Conservation (phyloP, 2,888 invertebrate species). For the Heterodera filipjevi region DNA sequence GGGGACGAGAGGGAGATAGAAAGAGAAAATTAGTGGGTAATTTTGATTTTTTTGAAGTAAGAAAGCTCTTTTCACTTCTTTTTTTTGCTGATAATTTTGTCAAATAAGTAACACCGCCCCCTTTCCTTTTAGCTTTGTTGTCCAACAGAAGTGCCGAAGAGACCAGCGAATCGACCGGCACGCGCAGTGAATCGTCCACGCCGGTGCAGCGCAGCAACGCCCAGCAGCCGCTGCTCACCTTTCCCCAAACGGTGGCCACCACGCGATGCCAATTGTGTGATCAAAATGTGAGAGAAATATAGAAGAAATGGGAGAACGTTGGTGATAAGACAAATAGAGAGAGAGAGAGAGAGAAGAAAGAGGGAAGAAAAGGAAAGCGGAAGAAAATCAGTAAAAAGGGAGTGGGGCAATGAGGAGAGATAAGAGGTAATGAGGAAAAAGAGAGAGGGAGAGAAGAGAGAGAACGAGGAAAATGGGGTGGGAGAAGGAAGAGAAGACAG, state of each 20-base stretch:
- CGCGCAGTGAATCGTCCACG: slow-evolving; percentile 40
- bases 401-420: too few species aligned
- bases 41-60: too few species aligned
- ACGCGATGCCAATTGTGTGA: slow-evolving; percentile 43
- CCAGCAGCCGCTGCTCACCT: slow-evolving; percentile 6
- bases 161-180: slow-evolving; percentile 45
- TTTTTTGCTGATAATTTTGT: too few species aligned
- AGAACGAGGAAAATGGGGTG: neutral
- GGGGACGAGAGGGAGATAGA: too few species aligned
- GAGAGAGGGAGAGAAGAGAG: too few species aligned
- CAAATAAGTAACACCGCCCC: too few species aligned
- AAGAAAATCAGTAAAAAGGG: neutral
- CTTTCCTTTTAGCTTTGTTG: slow-evolving; percentile 22
- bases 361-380: neutral
- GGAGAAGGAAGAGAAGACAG: neutral
- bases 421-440: too few species aligned
- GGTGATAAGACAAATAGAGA: neutral
- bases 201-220: slow-evolving; percentile 37
- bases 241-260: slow-evolving; percentile 34
- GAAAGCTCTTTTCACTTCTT: too few species aligned
- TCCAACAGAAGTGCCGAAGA: slow-evolving; percentile 42
- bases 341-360: neutral
- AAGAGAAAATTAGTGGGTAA: too few species aligned
- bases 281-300: slow-evolving; percentile 28
- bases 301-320: neutral